phyloP scores from a whole-genome alignment of 1,140 invertebrate genomes.

The Drosophila nigromelanica region DNA sequence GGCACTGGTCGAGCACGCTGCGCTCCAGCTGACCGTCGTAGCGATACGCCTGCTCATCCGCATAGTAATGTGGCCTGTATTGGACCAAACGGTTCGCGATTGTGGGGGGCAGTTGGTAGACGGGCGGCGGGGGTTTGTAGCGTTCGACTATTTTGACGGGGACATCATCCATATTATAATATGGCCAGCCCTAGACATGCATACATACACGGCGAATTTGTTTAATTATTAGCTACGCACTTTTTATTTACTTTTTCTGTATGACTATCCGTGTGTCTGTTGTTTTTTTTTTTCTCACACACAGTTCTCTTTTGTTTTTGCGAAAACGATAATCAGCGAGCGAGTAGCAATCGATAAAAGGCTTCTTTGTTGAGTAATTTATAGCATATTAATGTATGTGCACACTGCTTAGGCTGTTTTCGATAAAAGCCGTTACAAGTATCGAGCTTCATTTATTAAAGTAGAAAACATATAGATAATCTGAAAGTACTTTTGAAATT shows the following conservation, averaged over 20 bases:
- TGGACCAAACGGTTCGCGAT: conserved; percentile 88
- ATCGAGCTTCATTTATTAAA: neutral
- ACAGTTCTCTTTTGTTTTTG: conserved; percentile 67
- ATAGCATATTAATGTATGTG: conserved; percentile 3
- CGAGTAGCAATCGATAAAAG: conserved; percentile 22
- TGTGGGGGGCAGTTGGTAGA: conserved; percentile 65
- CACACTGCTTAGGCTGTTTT: conserved; percentile 12
- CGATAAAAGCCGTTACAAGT: neutral
- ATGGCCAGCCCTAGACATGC: conserved; percentile 37
- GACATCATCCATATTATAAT: conserved; percentile 88
- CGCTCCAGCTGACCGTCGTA: conserved; percentile 91
- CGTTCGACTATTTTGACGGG: conserved; percentile 94
- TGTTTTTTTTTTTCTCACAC: conserved; percentile 48
- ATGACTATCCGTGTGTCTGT: conserved; percentile 24
- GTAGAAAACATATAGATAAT: too few relatives aligned
- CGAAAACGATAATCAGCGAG: conserved; percentile 23
- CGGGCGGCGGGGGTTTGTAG: conserved; percentile 89
- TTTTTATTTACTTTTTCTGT: conserved; percentile 36
- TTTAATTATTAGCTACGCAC: conserved; percentile 55
- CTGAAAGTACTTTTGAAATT: too few relatives aligned
- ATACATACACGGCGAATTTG: conserved; percentile 66
- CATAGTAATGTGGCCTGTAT: conserved; percentile 86
- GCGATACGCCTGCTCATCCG: conserved; percentile 84
- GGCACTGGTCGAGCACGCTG: conserved; percentile 88
- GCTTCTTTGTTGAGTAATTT: conserved; percentile 12